Percentiles rank a stretch among this genome's conserved stretches.
Evolutionary conservation across 2,113 vertebrate species (phyloP).

Genomic region (Trogon surrucura): DNA sequence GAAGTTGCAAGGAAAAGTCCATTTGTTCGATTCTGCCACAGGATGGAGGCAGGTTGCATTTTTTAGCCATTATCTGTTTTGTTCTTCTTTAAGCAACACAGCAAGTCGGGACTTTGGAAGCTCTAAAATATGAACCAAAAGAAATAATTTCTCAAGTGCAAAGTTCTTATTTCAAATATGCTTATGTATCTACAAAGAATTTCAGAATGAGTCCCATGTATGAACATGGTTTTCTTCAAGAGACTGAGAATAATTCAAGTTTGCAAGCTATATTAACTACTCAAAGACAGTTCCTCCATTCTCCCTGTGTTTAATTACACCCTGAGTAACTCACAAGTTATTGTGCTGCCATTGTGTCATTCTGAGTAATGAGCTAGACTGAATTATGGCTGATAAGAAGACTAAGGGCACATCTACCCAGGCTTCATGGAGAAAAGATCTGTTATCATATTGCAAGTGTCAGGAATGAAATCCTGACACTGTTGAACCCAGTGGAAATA

Average conservation of each 20-base stretch:
- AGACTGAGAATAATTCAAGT: not conserved
- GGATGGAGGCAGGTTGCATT: not conserved
- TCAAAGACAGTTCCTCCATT: not conserved
- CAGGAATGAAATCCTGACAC: not conserved
- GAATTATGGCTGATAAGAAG: not conserved
- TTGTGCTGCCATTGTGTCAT: not conserved
- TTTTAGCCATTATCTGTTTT: not conserved
- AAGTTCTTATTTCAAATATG: not conserved
- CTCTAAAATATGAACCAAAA: not conserved
- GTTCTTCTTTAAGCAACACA: not conserved
- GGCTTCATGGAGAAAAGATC: not conserved
- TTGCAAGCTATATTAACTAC: not conserved
- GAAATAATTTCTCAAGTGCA: not conserved
- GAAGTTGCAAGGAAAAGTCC: not conserved
- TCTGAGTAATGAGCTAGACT: not conserved
- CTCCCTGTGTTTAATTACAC: not conserved
- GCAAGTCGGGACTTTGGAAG: not conserved
- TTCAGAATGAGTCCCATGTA: not conserved
- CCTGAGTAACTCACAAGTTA: not conserved
- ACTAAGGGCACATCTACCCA: not conserved
- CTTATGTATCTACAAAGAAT: not conserved
- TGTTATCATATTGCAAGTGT: not conserved
- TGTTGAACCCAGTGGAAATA: not conserved
- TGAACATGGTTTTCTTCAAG: not conserved
- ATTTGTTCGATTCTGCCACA: not conserved